A percentile compares a stretch with the other conserved stretches of the same genome.
Conservation (phyloP, 2,113 vertebrate genomes). For the Ageneiosus marmoratus region DNA sequence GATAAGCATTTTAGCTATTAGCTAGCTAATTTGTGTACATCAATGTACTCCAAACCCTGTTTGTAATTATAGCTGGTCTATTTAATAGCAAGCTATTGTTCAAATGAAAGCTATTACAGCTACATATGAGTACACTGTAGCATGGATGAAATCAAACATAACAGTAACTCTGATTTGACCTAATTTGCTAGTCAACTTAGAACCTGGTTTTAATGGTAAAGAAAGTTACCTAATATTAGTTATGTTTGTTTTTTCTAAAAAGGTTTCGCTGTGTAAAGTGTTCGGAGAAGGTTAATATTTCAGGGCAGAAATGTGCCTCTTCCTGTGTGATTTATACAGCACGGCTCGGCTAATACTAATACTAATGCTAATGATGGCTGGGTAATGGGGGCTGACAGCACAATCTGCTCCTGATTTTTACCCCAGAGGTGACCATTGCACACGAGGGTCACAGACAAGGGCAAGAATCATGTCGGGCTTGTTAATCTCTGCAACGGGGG, state of each 20-base stretch:
- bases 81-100: too few relatives aligned
- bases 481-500: neutral
- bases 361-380: constrained; percentile 91
- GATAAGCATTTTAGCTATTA: neutral
- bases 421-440: constrained; percentile 73
- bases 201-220: too few relatives aligned
- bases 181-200: too few relatives aligned
- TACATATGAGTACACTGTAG: too few relatives aligned
- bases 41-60: neutral
- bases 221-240: too few relatives aligned
- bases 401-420: constrained; percentile 98
- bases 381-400: constrained; percentile 99
- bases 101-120: too few relatives aligned
- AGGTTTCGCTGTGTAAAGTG: too few relatives aligned
- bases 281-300: neutral
- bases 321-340: constrained; percentile 45
- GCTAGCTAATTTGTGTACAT: neutral
- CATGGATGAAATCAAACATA: too few relatives aligned
- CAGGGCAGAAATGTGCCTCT: constrained; percentile 11
- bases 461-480: constrained; percentile 19
- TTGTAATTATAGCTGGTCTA: neutral
- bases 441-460: constrained; percentile 1
- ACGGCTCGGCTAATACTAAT: constrained; percentile 67
- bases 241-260: too few relatives aligned
- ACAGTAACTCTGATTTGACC: too few relatives aligned